Conservation (phyloP, 2,888 invertebrate species). For the Hanleya hanleyi region DNA sequence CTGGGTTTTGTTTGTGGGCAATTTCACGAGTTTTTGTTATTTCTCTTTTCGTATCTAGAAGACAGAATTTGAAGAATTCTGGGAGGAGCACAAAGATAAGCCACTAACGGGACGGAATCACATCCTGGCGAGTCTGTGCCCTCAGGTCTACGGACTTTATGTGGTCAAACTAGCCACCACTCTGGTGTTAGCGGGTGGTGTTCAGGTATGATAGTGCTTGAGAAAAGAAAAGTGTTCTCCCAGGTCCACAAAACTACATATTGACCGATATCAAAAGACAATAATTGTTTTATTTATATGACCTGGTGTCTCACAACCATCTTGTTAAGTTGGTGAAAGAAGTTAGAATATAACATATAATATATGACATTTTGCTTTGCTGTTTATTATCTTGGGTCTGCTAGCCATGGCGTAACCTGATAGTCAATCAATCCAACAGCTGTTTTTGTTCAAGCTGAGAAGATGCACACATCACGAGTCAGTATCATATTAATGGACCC, state of each 20-base stretch:
- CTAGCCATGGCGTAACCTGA: too few relatives aligned
- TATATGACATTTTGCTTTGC: too few relatives aligned
- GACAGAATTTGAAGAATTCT: conserved; percentile 83
- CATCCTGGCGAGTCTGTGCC: conserved; percentile 87
- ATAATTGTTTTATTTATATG: not conserved
- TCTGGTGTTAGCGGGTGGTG: conserved; percentile 77
- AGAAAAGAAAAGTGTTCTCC: not conserved
- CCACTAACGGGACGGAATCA: conserved; percentile 84
- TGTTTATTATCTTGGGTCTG: too few relatives aligned
- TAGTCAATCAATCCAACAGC: too few relatives aligned
- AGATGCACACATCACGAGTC: too few relatives aligned
- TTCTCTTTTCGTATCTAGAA: too few relatives aligned
- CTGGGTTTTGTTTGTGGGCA: too few relatives aligned
- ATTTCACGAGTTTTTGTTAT: too few relatives aligned
- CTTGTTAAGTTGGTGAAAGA: not conserved
- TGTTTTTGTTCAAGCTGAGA: too few relatives aligned
- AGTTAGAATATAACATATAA: too few relatives aligned
- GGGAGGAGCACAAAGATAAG: conserved; percentile 79
- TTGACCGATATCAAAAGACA: not conserved
- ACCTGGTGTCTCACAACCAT: not conserved
- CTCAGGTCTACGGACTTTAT: conserved; percentile 91
- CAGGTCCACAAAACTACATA: not conserved
- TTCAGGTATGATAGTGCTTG: conserved; percentile 72
- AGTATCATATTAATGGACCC: too few relatives aligned
- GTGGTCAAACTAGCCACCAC: conserved; percentile 89